A percentile compares a stretch with the other conserved stretches of the same genome.
Conservation (phyloP, 2,113 vertebrate species). For the Jacana jacana region DNA sequence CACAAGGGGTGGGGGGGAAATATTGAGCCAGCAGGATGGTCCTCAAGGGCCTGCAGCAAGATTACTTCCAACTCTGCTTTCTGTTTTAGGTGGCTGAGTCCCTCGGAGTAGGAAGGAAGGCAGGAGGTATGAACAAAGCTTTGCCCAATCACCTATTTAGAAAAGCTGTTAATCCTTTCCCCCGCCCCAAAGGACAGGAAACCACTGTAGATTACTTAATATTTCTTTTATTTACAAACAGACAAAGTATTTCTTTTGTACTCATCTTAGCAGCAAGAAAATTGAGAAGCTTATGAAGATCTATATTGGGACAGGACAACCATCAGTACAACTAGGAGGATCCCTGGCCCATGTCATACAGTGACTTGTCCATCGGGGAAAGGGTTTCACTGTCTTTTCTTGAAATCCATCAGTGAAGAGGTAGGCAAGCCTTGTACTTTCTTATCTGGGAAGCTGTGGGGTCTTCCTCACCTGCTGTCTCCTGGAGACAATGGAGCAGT, state of each 20-base stretch:
- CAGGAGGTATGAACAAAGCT: neutral
- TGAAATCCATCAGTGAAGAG: neutral
- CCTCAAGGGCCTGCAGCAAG: neutral
- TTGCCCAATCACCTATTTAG: neutral
- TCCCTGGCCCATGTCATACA: neutral
- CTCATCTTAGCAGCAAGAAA: constrained; percentile 17
- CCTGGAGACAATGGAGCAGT: neutral
- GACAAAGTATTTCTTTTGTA: neutral
- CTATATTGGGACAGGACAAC: neutral
- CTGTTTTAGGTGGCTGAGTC: neutral
- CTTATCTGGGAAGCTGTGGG: neutral
- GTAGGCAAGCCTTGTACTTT: neutral
- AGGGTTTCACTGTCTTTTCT: neutral
- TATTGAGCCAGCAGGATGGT: neutral
- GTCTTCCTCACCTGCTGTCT: neutral
- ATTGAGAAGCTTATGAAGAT: neutral
- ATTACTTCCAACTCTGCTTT: neutral
- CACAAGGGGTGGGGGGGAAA: neutral
- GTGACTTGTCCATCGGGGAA: neutral
- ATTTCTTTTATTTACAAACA: constrained; percentile 26
- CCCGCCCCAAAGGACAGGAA: neutral
- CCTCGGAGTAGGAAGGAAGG: neutral
- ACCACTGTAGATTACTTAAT: neutral
- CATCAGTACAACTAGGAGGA: neutral
- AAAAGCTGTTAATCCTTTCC: neutral